phyloP scores from a whole-genome alignment of 2,888 invertebrate species.

The Anorthoa munda region DNA sequence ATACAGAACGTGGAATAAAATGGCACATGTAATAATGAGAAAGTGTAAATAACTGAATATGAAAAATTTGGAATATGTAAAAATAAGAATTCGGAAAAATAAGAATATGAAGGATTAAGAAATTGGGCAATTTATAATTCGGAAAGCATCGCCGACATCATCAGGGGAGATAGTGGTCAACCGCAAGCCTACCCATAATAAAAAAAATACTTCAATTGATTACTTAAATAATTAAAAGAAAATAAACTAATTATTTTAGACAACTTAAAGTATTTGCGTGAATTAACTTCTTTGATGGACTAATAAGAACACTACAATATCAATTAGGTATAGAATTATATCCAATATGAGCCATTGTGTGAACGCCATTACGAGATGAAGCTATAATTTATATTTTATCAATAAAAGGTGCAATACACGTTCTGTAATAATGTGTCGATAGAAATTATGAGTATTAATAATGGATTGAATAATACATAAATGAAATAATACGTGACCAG shows the following conservation, averaged over 20 bases:
- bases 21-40: too few species aligned
- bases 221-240: neutral
- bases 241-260: neutral
- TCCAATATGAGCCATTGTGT: constrained; percentile 3
- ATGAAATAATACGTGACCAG: constrained; percentile 19
- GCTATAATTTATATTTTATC: constrained; percentile 15
- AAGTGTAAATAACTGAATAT: too few species aligned
- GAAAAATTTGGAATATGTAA: too few species aligned
- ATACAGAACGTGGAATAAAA: too few species aligned
- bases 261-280: neutral
- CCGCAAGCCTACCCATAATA: too few species aligned
- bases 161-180: too few species aligned
- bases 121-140: too few species aligned
- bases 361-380: constrained; percentile 14
- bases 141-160: too few species aligned
- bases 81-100: too few species aligned
- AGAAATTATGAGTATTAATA: constrained; percentile 22
- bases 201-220: too few species aligned
- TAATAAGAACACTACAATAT: neutral
- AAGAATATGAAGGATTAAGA: too few species aligned
- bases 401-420: constrained; percentile 33
- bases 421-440: constrained; percentile 19
- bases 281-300: neutral
- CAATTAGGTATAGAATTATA: neutral
- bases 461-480: neutral